Conservation (phyloP, 2,113 vertebrate species). For the Odocoileus hemionus region DNA sequence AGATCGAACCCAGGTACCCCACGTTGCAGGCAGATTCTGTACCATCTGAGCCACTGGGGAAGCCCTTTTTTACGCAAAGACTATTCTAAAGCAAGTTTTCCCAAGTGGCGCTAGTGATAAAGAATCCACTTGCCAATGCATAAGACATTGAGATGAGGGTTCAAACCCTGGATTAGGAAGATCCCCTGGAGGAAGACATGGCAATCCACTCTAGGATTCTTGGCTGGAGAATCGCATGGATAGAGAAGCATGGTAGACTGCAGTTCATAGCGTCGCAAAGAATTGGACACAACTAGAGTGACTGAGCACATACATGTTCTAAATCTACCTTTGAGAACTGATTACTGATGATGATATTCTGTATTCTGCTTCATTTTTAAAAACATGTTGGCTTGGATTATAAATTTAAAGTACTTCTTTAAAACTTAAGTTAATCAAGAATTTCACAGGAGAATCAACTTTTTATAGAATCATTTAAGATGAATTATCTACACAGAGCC, state of each 20-base stretch:
- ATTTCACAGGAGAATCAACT: not conserved
- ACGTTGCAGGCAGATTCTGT: no score
- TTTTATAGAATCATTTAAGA: not conserved
- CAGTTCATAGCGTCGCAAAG: not conserved
- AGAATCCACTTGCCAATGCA: not conserved
- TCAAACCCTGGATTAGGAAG: not conserved
- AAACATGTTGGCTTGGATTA: not conserved
- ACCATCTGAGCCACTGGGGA: no score
- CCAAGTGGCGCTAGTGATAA: not conserved
- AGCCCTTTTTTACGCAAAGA: no score
- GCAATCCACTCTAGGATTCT: not conserved
- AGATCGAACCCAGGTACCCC: not conserved
- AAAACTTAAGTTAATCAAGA: not conserved
- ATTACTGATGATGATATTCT: not conserved
- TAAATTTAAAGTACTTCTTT: conserved; percentile 2
- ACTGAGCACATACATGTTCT: not conserved
- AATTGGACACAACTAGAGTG: not conserved
- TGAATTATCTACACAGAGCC: not conserved
- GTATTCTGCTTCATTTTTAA: not conserved
- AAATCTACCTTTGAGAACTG: not conserved
- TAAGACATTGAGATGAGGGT: not conserved
- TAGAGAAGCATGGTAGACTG: not conserved
- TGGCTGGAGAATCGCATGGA: not conserved
- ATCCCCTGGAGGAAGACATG: not conserved
- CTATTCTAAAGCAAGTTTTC: not conserved